Evolutionary conservation across 2,888 invertebrate genomes (phyloP), one percentile per base, ranked within the genome.

Genomic region (Pilophorus perplexus): DNA sequence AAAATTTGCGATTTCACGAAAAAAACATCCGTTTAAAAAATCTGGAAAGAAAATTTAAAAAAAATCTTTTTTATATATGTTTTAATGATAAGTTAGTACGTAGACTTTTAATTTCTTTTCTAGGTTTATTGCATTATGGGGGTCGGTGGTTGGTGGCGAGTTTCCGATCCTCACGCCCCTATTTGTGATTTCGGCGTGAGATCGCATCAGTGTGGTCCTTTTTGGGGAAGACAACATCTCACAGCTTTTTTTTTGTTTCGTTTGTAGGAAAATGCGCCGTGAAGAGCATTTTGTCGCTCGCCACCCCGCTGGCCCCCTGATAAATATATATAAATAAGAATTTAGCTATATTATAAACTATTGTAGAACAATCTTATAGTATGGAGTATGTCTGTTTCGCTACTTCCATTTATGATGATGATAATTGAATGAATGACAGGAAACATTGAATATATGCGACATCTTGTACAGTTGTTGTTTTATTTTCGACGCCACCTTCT

Each of bases 291-390:
- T n/a, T n/a, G n/a, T n/a, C n/a, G n/a, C n/a, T n/a, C n/a, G n/a
- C n/a, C n/a, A n/a, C n/a, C n/a, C n/a, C n/a, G n/a, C n/a, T n/a
- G n/a, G n/a, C n/a, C n/a, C n/a, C n/a, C n/a, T n/a, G n/a, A 59
- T 60, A 59, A 55, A 67, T 27, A 67, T 64, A 69, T 67, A 69
- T 64, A 66, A 68, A 69, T 67, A 69, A 67, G 67, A 67, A 42
- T 55, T 68, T 69, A 69, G 69, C 67, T 67, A 67, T 69, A 67
- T 69, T 23, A 69, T 65, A 55, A 69, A 69, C 50, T 67, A 67
- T 64, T 69, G 69, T 69, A 69, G 69, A 69, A 40, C 69, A 69
- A 67, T 69, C 67, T 69, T 67, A 55, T 67, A 67, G 69, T 69
- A 67, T 69, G 67, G 64, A 67, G 69, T 64, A 69, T 67, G 69